A percentile compares a stretch with the other conserved stretches of the same genome.
Conservation (phyloP, 2,888 invertebrate species). For the Cordilura impudica region DNA sequence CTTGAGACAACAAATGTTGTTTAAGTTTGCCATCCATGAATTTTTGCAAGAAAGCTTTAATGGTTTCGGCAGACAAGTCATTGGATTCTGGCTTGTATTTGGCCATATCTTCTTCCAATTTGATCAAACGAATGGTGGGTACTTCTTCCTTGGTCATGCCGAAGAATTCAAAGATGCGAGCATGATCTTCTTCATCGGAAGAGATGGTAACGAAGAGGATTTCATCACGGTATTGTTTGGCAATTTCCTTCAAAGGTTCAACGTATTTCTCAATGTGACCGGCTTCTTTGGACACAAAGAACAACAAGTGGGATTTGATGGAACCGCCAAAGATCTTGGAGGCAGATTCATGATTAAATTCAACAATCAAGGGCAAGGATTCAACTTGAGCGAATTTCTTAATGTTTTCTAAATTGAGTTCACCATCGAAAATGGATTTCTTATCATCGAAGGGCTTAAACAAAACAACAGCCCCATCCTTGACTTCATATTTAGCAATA, state of each 20-base stretch:
- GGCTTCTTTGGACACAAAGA: slow-evolving; percentile 95
- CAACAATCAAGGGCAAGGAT: slow-evolving; percentile 93
- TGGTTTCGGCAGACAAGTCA: slow-evolving; percentile 73
- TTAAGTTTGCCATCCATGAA: slow-evolving; percentile 96
- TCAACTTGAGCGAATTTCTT: slow-evolving; percentile 91
- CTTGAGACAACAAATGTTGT: slow-evolving; percentile 96
- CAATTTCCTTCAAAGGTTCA: slow-evolving; percentile 88
- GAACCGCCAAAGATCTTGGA: slow-evolving; percentile 99
- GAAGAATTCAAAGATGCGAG: slow-evolving; percentile 99
- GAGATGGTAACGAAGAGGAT: slow-evolving; percentile 97
- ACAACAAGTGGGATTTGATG: slow-evolving; percentile 96
- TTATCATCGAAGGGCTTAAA: slow-evolving; percentile 98
- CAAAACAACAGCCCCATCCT: slow-evolving; percentile 88
- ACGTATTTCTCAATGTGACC: slow-evolving; percentile 90
- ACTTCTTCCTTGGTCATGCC: slow-evolving; percentile 97
- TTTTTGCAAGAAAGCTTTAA: slow-evolving; percentile 88
- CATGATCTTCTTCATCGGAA: slow-evolving; percentile 96
- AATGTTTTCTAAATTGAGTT: slow-evolving; percentile 83
- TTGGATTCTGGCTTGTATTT: slow-evolving; percentile 92
- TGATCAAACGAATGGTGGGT: slow-evolving; percentile 93
- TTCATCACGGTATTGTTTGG: slow-evolving; percentile 93
- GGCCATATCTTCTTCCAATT: slow-evolving; percentile 97
- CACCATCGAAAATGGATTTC: slow-evolving; percentile 85
- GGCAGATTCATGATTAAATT: slow-evolving; percentile 98
- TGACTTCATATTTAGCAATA: slow-evolving; percentile 87